Percentiles rank a stretch among this genome's conserved stretches.
Evolutionary conservation across 2,113 vertebrate genomes (phyloP).

Genomic region (Coptodon bakossiorum): DNA sequence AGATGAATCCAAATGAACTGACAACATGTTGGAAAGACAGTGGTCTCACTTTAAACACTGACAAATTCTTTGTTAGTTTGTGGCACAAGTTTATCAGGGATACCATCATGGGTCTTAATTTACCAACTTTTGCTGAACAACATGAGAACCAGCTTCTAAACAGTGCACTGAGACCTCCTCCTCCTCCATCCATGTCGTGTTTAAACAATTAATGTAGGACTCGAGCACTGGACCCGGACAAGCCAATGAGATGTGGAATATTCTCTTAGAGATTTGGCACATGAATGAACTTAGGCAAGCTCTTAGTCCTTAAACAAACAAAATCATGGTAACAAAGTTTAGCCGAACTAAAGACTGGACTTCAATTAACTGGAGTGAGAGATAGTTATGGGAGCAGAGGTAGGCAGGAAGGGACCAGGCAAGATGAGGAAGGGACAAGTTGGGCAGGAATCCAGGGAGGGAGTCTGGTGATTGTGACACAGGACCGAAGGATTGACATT

Average conservation of each 20-base stretch:
- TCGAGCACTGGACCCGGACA: background rate
- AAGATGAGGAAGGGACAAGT: background rate
- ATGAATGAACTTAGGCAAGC: background rate
- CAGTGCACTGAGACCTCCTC: background rate
- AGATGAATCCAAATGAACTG: too few relatives aligned
- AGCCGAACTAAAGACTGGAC: background rate
- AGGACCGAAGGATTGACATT: background rate
- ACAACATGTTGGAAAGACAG: too few relatives aligned
- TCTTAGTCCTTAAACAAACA: background rate
- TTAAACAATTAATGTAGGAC: background rate
- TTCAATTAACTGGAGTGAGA: background rate
- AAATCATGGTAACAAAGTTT: background rate
- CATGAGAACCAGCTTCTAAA: background rate
- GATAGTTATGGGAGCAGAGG: background rate
- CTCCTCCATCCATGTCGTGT: background rate
- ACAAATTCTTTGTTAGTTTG: too few relatives aligned
- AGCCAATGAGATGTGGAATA: background rate
- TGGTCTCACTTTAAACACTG: too few relatives aligned
- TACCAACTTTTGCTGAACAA: background rate
- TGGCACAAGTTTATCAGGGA: too few relatives aligned
- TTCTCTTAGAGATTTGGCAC: background rate
- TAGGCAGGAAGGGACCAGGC: background rate
- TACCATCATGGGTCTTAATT: too few relatives aligned
- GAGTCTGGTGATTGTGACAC: background rate
- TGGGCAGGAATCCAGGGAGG: background rate